Base-by-base conservation (phyloP, 1,140 invertebrate genomes). In the Vanessa atalanta region DNA sequence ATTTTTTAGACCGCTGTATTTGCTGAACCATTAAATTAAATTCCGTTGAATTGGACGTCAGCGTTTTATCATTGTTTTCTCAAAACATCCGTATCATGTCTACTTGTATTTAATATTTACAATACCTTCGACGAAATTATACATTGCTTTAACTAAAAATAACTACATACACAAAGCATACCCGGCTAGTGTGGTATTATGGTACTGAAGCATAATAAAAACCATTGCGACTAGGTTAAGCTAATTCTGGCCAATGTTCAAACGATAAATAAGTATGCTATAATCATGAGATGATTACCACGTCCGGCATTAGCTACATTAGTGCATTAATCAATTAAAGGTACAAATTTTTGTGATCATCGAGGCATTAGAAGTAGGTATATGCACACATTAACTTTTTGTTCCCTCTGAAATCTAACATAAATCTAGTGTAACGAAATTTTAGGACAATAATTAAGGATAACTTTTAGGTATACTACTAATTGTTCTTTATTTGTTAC, bases 211-310 rank as follows among this genome's bases (percentile, higher is more conserved):
- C 57, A 68, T 47, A n/a, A 85, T 86, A 88, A 84, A 43, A 87
- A 85, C 74, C 70, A 82, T 81, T 84, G 79, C 81, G 75, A 68
- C 84, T 81, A 79, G 81, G 88, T 86, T 89, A 90, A 88, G 81
- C 83, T 84, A 83, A 88, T 89, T 87, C 80, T 76, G 83, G 76
- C 76, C 75, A 80, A 79, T 82, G 74, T 70, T 76, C 74, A 80
- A 75, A 84, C 83, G 82, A 88, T 92, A 87, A 89, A 80, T 82
- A 88, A 89, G 83, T 81, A 89, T 81, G 76, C 79, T 75, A 83
- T 81, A 88, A 90, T 90, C 85, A 90, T 88, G 77, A 81, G 82
- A 88, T 87, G 81, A 89, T 89, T 90, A 89, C 85, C 64, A 73
- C 87, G 83, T 92, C 90, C 90, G 88, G 88, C 82, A 75, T 79